Evolutionary conservation across 2,797 vertebrate species (phyloP).

Genomic region (Pangasius larnaudii): DNA sequence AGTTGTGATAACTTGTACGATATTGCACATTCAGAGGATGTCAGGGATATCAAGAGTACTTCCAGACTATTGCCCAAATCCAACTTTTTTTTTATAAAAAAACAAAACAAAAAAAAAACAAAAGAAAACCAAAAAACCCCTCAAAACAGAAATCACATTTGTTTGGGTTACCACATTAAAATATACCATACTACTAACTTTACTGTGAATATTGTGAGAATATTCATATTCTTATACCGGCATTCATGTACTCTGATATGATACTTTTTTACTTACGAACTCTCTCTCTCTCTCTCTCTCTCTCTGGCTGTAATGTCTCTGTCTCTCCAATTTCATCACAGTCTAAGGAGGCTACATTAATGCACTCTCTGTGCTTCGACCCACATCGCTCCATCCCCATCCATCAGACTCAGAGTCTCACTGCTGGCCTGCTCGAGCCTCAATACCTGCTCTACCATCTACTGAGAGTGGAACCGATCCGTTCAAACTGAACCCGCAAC

Average conservation of each 20-base stretch:
- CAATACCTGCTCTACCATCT: neutral
- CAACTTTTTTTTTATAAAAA: neutral
- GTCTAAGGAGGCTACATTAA: neutral
- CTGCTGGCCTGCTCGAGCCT: neutral
- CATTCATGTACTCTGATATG: neutral
- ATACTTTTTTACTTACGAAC: neutral
- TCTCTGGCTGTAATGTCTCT: neutral
- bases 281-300: neutral
- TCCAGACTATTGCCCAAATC: neutral
- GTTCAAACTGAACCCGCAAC: constrained; percentile 4
- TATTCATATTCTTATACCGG: neutral
- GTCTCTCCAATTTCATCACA: constrained; percentile 8
- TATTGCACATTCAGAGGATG: neutral
- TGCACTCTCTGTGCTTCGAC: constrained; percentile 30
- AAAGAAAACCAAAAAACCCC: neutral
- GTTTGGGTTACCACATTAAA: neutral
- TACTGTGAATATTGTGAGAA: neutral
- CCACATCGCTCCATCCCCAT: constrained; percentile 47
- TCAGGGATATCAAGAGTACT: neutral
- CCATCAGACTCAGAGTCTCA: constrained; percentile 25
- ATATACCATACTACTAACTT: neutral
- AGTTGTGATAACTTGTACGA: neutral
- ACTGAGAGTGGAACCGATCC: neutral
- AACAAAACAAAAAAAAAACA: neutral
- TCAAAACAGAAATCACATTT: neutral